Conservation (phyloP, 2,797 vertebrate genomes). For the Synaphobranchus kaupii region DNA sequence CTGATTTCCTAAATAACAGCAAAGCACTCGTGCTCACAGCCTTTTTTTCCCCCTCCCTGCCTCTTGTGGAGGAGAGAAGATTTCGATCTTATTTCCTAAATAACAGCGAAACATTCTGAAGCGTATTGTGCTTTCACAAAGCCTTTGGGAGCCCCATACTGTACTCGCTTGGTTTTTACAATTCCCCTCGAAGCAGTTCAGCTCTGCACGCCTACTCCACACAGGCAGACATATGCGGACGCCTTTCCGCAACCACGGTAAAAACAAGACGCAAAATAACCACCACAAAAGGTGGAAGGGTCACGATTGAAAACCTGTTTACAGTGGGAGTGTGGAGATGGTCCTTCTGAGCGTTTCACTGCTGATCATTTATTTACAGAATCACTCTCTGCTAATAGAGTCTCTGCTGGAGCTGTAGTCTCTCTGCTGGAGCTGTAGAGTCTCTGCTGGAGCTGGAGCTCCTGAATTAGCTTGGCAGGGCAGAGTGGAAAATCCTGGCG, state of each 20-base stretch:
- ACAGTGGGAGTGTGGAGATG: not conserved
- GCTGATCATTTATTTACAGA: constrained; percentile 64
- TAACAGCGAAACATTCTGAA: constrained; percentile 40
- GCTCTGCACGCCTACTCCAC: constrained; percentile 19
- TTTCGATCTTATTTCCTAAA: not conserved
- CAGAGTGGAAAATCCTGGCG: constrained; percentile 72
- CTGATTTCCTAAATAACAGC: constrained; percentile 33
- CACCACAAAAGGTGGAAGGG: no score
- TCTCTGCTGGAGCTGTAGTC: constrained; percentile 69
- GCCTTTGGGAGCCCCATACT: constrained; percentile 39
- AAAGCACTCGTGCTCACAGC: constrained; percentile 24
- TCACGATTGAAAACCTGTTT: not conserved
- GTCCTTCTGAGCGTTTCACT: not conserved
- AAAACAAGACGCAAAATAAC: not conserved
- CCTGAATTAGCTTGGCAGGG: constrained; percentile 76
- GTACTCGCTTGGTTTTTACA: constrained; percentile 34
- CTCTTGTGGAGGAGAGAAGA: no score
- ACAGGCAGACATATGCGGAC: not conserved
- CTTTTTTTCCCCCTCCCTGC: no score
- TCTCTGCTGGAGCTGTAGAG: constrained; percentile 70
- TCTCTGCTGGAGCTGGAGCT: constrained; percentile 70
- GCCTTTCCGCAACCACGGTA: not conserved
- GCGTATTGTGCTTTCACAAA: constrained; percentile 41
- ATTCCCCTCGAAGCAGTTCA: constrained; percentile 10
- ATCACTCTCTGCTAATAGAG: constrained; percentile 68